Conservation (phyloP, 2,888 invertebrate species). For the Drosophila mettleri region DNA sequence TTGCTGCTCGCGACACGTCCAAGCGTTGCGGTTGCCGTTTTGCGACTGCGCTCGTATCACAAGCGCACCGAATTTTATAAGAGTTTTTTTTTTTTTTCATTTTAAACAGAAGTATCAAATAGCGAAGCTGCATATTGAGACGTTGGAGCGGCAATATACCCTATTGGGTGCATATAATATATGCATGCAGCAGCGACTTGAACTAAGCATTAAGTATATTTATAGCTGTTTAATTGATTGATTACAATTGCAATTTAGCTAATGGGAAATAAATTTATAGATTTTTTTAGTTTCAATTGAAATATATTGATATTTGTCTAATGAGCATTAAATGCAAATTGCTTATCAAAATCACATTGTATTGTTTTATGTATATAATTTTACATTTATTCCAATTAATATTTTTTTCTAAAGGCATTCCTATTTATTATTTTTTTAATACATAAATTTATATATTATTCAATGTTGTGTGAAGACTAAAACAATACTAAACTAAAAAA, state of each 20-base stretch:
- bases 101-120: conserved; percentile 25
- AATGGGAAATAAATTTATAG: background rate
- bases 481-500: background rate
- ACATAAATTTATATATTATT: background rate
- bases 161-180: conserved; percentile 9
- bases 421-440: background rate
- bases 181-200: background rate
- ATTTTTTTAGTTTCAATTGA: too few species aligned
- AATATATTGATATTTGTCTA: too few species aligned
- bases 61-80: conserved; percentile 71
- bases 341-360: background rate
- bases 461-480: background rate
- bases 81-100: conserved; percentile 39
- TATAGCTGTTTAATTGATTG: background rate
- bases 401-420: background rate
- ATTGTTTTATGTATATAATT: background rate
- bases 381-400: background rate
- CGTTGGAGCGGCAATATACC: conserved; percentile 23
- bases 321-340: conserved; percentile 1
- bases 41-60: conserved; percentile 67
- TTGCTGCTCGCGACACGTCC: conserved; percentile 65
- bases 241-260: background rate
- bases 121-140: conserved; percentile 11
- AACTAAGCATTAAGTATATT: background rate
- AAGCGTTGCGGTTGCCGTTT: conserved; percentile 63